Evolutionary conservation across 2,888 invertebrate genomes (phyloP), one percentile per base, ranked within the genome.

Genomic region (Drosophila neonasuta): DNA sequence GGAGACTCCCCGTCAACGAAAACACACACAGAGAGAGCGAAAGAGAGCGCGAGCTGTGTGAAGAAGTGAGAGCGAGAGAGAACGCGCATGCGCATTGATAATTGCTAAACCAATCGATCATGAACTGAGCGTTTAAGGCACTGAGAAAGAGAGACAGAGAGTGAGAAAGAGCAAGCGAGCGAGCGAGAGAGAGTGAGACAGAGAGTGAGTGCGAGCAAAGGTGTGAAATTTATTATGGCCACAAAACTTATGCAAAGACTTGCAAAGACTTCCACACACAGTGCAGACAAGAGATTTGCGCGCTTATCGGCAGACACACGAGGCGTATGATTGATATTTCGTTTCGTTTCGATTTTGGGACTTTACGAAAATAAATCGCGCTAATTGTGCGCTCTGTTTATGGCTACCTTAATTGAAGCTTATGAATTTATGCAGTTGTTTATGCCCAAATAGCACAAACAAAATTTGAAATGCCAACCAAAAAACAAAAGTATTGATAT

Each of bases 351-450:
- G 39, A 13, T 45, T 32, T 24, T 52, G 24, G 60, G 36, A 49
- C n/a, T 36, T 58, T 66, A 64, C 45, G 72, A 74, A 82, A 77
- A 85, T 82, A 85, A 79, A 79, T 73, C 75, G 55, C 64, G 66
- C 54, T 72, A 73, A 79, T 82, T 85, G 24, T 70, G 39, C 9
- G 36, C 30, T 7, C 20, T 52, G 42, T 81, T 82, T 79, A 85
- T 74, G 67, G 65, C 13, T 52, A 72, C 58, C 52, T 69, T 72
- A 75, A 77, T 66, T 69, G 54, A 50, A 32, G 30, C 59, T 60
- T 77, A 81, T 77, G 61, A 74, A 64, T 80, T 80, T 82, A 80
- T 85, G 51, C 70, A 74, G 68, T 85, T 80, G 85, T 82, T 80
- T 72, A 56, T 50, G 34, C 58, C 59, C 55, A 49, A 68, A 55